Conservation (phyloP, 2,797 vertebrate genomes). For the Tauraco hartlaubi region DNA sequence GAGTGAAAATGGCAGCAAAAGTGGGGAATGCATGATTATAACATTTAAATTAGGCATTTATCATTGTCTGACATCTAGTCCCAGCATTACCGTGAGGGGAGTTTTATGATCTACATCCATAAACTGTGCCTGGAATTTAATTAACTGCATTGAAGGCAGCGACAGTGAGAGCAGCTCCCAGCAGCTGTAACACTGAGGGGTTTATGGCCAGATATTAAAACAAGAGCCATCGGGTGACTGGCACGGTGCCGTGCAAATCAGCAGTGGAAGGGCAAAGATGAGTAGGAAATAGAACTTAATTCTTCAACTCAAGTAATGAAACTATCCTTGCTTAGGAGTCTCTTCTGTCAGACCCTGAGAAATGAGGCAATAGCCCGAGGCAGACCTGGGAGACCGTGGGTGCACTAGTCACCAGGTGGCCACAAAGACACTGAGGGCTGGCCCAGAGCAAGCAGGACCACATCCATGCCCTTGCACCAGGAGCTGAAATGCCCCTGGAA, state of each 20-base stretch:
- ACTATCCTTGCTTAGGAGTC: background rate
- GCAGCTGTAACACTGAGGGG: constrained; percentile 68
- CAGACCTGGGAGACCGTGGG: background rate
- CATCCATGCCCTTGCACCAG: background rate
- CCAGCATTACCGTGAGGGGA: constrained; percentile 47
- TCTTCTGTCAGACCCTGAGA: background rate
- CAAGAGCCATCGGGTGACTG: constrained; percentile 59
- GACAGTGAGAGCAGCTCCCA: constrained; percentile 55
- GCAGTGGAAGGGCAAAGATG: constrained; percentile 58
- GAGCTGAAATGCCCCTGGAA: background rate
- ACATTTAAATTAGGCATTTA: constrained; percentile 49
- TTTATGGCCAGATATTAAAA: constrained; percentile 76
- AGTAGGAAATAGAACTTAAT: constrained; percentile 72
- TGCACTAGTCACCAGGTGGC: background rate
- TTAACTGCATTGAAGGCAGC: constrained; percentile 66
- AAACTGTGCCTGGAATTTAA: constrained; percentile 74
- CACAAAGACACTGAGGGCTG: background rate
- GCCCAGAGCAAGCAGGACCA: background rate
- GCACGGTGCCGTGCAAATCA: constrained; percentile 56
- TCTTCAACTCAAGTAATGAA: constrained; percentile 48
- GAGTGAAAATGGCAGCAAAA: constrained; percentile 6
- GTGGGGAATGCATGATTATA: background rate
- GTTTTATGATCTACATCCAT: constrained; percentile 73
- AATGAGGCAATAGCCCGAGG: background rate
- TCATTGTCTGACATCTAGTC: constrained; percentile 64